These are phyloP conservation scores for Caerostris extrusa DNA, from an alignment of 1,140 invertebrate species.

Conservation along the genomic window DNA sequence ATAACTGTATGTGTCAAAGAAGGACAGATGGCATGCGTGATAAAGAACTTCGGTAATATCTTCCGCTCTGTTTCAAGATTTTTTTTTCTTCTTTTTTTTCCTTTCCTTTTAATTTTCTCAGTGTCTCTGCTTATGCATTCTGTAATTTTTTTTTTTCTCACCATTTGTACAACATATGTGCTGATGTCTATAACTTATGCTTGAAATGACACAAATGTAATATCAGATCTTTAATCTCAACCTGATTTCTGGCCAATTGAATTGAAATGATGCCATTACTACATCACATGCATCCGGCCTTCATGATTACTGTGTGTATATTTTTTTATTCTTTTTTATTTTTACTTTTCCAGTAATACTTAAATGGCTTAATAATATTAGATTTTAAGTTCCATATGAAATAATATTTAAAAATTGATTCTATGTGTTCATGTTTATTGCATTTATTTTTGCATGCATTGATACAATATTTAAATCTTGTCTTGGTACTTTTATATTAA, in stretches of 20 bases:
- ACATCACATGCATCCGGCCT: background rate
- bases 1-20: constrained; percentile 12
- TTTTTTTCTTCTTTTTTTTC: background rate
- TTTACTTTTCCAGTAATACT: background rate
- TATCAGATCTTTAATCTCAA: background rate
- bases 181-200: background rate
- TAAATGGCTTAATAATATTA: too few species aligned
- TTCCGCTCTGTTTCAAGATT: background rate
- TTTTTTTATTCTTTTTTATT: background rate
- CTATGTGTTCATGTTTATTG: too few species aligned
- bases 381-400: too few species aligned
- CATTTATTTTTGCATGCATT: too few species aligned
- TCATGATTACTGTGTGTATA: background rate
- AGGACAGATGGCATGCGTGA: constrained; percentile 50
- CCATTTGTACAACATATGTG: constrained; percentile 5
- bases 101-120: constrained; percentile 32
- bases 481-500: too few species aligned
- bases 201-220: constrained; percentile 4
- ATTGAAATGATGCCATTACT: background rate
- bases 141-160: constrained; percentile 37
- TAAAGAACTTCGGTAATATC: constrained; percentile 47
- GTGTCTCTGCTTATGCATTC: constrained; percentile 46
- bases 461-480: too few species aligned
- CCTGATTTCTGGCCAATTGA: background rate
- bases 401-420: too few species aligned